Percentiles rank a stretch among this genome's conserved stretches.
Conservation (phyloP, 2,888 invertebrate genomes). For the Phalangium opilio region DNA sequence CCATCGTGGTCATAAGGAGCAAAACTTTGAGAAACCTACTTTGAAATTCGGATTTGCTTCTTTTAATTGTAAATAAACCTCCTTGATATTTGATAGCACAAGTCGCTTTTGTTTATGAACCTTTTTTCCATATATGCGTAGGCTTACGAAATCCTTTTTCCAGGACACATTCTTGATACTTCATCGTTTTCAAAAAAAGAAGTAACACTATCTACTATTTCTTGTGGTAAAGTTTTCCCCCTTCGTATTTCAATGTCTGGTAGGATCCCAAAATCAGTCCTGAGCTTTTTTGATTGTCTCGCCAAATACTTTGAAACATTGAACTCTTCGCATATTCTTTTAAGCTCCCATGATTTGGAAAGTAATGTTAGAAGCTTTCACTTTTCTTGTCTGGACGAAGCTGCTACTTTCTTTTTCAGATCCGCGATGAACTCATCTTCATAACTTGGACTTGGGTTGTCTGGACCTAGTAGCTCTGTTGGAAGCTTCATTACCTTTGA, state of each 20-base stretch:
- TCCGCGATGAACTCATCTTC: background rate
- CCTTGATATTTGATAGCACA: background rate
- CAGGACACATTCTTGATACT: background rate
- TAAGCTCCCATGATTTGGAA: background rate
- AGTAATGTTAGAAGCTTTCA: background rate
- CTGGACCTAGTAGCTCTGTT: too few species aligned
- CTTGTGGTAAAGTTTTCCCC: background rate
- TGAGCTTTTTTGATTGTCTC: background rate
- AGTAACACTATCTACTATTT: background rate
- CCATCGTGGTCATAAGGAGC: slow-evolving; percentile 3
- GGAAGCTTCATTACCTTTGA: too few species aligned
- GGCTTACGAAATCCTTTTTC: slow-evolving; percentile 1
- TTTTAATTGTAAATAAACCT: slow-evolving; percentile 3
- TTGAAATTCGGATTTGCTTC: slow-evolving; percentile 1
- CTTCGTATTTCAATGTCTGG: background rate
- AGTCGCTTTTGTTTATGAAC: slow-evolving; percentile 1
- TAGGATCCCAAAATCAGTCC: background rate
- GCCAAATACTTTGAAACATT: background rate
- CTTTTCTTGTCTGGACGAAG: background rate
- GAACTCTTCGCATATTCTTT: background rate
- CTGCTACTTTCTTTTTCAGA: background rate
- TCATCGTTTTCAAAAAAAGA: background rate
- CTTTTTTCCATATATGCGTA: background rate
- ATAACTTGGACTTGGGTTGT: too few species aligned
- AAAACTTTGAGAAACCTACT: slow-evolving; percentile 7